Evolutionary conservation across 2,888 invertebrate species (phyloP).

Genomic region (Acleris sparsana): DNA sequence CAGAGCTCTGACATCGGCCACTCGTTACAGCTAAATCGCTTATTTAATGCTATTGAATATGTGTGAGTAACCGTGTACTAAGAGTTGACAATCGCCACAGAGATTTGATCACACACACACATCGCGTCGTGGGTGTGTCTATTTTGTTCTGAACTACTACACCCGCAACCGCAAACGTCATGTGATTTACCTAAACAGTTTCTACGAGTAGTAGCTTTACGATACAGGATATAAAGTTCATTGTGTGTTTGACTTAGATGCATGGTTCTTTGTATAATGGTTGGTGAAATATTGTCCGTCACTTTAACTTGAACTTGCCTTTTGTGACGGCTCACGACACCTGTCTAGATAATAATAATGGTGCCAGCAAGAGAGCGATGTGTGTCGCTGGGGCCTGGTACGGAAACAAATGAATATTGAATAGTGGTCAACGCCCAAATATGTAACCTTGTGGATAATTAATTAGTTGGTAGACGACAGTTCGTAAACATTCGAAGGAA

Average conservation of each 20-base stretch:
- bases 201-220: too few relatives aligned
- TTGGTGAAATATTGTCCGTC: conserved; percentile 24
- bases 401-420: conserved; percentile 22
- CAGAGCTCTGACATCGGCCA: not conserved
- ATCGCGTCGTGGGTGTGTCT: too few relatives aligned
- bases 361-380: conserved; percentile 11
- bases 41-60: too few relatives aligned
- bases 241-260: conserved; percentile 6
- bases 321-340: conserved; percentile 28
- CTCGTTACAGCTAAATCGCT: not conserved
- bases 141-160: too few relatives aligned
- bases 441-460: conserved; percentile 18
- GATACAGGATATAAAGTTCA: conserved; percentile 1
- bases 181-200: too few relatives aligned
- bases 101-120: too few relatives aligned
- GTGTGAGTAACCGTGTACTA: too few relatives aligned
- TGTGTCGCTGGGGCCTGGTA: conserved; percentile 1
- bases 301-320: conserved; percentile 35
- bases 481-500: conserved; percentile 5
- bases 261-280: conserved; percentile 16
- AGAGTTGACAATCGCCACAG: too few relatives aligned
- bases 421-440: conserved; percentile 8
- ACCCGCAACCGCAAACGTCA: too few relatives aligned
- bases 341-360: conserved; percentile 24
- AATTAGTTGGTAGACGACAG: not conserved